Evolutionary conservation across 2,888 invertebrate genomes (phyloP).

Genomic region (Crocallis elinguaria): DNA sequence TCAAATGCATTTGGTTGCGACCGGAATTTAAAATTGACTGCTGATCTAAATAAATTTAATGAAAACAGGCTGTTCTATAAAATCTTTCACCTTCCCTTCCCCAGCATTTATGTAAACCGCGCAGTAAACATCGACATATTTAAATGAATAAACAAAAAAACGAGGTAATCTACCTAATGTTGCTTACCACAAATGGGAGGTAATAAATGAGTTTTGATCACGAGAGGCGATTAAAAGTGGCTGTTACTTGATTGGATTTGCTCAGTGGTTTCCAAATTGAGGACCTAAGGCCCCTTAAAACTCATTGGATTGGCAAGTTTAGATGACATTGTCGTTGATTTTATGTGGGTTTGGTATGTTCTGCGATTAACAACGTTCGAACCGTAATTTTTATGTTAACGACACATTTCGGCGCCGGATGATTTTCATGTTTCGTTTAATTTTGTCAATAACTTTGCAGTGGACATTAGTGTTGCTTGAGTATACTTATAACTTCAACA

Average conservation of each 20-base stretch:
- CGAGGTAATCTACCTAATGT: slow-evolving; percentile 21
- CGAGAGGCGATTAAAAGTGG: slow-evolving; percentile 31
- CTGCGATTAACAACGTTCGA: no score
- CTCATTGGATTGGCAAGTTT: no score
- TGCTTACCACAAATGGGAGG: slow-evolving; percentile 21
- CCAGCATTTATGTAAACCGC: slow-evolving; percentile 5
- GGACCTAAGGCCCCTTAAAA: not conserved
- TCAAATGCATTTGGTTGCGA: not conserved
- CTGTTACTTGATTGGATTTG: slow-evolving; percentile 32
- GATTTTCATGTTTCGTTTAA: no score
- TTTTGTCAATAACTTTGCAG: no score
- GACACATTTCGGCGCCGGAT: no score
- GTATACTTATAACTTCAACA: no score
- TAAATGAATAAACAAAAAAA: slow-evolving; percentile 10
- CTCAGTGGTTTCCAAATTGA: slow-evolving; percentile 18
- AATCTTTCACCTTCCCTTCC: not conserved
- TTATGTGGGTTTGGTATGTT: no score
- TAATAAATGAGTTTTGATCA: slow-evolving; percentile 38
- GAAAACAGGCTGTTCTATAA: not conserved
- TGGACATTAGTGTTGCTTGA: no score
- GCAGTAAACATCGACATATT: slow-evolving; percentile 4
- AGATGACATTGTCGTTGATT: no score
- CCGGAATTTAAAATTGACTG: not conserved
- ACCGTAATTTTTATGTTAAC: no score
- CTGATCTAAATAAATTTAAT: slow-evolving; percentile 2